These are phyloP conservation scores for Brevimyrus niger DNA, from an alignment of 2,113 vertebrate genomes.

Conservation along the genomic window DNA sequence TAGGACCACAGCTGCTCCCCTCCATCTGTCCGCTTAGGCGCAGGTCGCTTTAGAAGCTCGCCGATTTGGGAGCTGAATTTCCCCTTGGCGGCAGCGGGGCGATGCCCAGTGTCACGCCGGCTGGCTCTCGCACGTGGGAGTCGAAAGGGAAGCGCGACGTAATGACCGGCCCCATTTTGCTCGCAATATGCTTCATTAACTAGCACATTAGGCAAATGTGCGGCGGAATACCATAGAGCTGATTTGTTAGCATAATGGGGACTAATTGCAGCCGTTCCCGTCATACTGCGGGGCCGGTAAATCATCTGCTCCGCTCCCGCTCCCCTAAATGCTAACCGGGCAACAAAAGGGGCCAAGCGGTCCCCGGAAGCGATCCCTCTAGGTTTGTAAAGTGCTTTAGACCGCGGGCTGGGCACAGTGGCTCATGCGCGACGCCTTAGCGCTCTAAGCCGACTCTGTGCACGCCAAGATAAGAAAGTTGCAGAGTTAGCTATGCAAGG, in stretches of 20 bases:
- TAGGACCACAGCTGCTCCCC: neutral
- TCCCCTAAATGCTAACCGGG: neutral
- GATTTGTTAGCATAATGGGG: slow-evolving; percentile 45
- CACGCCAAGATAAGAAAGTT: neutral
- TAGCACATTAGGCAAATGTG: slow-evolving; percentile 45
- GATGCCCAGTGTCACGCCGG: neutral
- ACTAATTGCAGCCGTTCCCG: slow-evolving; percentile 49
- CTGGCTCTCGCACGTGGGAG: neutral
- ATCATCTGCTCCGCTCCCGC: slow-evolving; percentile 15
- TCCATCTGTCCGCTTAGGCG: neutral
- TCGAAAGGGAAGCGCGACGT: slow-evolving; percentile 23
- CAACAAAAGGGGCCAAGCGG: neutral
- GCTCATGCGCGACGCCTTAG: neutral
- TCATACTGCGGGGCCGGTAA: slow-evolving; percentile 41
- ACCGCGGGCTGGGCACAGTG: neutral
- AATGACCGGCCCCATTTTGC: slow-evolving; percentile 28
- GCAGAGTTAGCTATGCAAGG: neutral
- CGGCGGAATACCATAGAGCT: slow-evolving; percentile 36
- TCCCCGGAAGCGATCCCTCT: neutral
- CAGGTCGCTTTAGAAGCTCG: neutral
- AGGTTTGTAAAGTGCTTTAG: neutral
- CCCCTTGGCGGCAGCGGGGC: neutral
- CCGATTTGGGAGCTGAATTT: neutral
- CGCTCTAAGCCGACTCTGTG: neutral
- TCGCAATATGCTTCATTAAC: slow-evolving; percentile 37